Base-by-base conservation (phyloP, 2,888 invertebrate species). In the Drosophila diplacantha region DNA sequence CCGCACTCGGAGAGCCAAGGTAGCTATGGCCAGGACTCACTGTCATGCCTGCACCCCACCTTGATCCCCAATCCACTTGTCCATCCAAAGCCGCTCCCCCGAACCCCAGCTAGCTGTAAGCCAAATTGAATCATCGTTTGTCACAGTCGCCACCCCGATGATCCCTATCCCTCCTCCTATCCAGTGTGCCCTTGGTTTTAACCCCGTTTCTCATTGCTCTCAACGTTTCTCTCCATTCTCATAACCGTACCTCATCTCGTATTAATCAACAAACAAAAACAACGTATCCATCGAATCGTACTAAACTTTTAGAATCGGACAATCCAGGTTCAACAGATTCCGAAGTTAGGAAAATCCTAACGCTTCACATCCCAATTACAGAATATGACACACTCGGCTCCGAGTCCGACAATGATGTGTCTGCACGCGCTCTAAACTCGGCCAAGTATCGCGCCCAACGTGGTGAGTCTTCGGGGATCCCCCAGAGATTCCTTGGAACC, bases 291-390 rank as follows among this genome's bases (percentile, higher is more conserved):
- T 87, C 86, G 86, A 85, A 87, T 87, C 87, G 87, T 87, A 87
- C 87, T 87, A 87, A 88, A 88, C 88, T 87, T 88, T 87, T 93
- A 93, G 94, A 96, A 92, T 94, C 94, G 90, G 95, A 95, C 93
- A 95, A 95, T 93, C 92, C 95, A 93, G 95, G 96, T 90, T 95
- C 95, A 89, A 95, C 95, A 91, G 95, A 96, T 92, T 95, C 95
- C 90, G 95, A 96, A 92, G 94, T 95, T 91, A 94, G 94, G 93
- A 94, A 95, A 93, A 95, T 95, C 92, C 90, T 95, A 93, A 94
- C 94, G 89, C 93, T 95, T 90, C 95, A 95, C 92, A 93, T 95
- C 92, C 94, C 95, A 91, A 95, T 95, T 93, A 94, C 94, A 92
- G 96, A 95, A 91, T 95, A 96, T 91, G 96, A 96, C 91, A 93